Percentiles rank a stretch among this genome's conserved stretches.
Conservation (phyloP, 1,140 invertebrate species). For the Drosophila mayri region DNA sequence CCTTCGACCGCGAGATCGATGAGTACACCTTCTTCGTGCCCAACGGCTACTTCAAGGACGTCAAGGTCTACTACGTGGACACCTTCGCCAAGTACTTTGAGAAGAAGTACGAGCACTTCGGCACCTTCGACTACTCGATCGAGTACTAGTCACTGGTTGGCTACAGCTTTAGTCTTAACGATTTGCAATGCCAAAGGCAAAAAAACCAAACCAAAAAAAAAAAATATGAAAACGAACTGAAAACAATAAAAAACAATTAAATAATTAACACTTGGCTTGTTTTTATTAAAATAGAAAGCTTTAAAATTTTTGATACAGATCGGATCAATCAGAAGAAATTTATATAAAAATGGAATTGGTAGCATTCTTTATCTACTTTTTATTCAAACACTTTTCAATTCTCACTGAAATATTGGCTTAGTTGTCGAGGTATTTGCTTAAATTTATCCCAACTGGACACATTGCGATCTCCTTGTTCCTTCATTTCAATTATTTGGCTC, state of each 20-base stretch:
- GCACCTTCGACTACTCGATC: slow-evolving; percentile 5
- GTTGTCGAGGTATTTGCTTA: slow-evolving; percentile 9
- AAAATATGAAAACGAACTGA: slow-evolving; percentile 12
- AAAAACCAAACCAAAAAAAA: slow-evolving; percentile 14
- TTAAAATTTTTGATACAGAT: not conserved
- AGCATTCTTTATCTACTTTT: too few relatives aligned
- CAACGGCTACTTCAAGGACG: slow-evolving; percentile 13
- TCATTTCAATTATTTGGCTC: not conserved
- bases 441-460: not conserved
- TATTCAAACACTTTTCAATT: not conserved
- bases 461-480: not conserved
- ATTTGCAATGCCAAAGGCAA: slow-evolving; percentile 13
- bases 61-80: slow-evolving; percentile 6
- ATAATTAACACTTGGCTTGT: not conserved
- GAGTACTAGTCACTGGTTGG: slow-evolving; percentile 7
- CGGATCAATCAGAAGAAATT: too few relatives aligned
- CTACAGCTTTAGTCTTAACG: slow-evolving; percentile 4
- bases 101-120: slow-evolving; percentile 4
- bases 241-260: slow-evolving; percentile 13
- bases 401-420: not conserved
- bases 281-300: not conserved
- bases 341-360: not conserved
- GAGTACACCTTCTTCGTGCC: slow-evolving; percentile 11
- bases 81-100: slow-evolving; percentile 1
- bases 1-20: slow-evolving; percentile 11